A percentile compares a stretch with the other conserved stretches of the same genome.
phyloP scores from a whole-genome alignment of 2,888 invertebrate species.

The Melitaea athalia region DNA sequence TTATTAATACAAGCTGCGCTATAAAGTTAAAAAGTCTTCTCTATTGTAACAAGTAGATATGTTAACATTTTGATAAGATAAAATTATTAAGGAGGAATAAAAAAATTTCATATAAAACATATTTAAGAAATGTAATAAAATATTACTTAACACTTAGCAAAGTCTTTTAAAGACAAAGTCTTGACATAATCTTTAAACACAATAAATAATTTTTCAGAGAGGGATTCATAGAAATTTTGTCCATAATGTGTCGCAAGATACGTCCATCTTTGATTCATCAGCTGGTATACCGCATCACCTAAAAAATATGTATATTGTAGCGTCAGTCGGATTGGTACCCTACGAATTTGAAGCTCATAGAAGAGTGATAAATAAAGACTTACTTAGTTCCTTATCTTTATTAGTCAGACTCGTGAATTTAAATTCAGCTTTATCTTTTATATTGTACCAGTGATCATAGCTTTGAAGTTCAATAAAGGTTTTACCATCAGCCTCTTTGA shows the following conservation, averaged over 20 bases:
- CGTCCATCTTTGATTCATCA: slow-evolving; percentile 5
- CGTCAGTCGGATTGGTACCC: no score
- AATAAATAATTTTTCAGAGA: neutral
- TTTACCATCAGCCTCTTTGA: slow-evolving; percentile 9
- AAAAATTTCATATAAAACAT: no score
- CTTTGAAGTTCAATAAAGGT: slow-evolving; percentile 13
- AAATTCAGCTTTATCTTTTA: slow-evolving; percentile 15
- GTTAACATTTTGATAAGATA: no score
- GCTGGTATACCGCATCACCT: neutral
- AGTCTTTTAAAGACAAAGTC: neutral
- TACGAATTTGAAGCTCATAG: no score
- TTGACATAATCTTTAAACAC: neutral
- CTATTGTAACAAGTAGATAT: no score
- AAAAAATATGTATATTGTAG: neutral
- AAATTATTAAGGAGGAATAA: no score
- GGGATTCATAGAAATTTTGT: neutral
- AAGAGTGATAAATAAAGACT: neutral
- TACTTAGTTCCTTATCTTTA: slow-evolving; percentile 25
- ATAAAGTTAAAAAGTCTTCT: no score
- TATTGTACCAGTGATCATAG: slow-evolving; percentile 8
- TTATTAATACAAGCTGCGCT: no score
- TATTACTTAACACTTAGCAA: neutral
- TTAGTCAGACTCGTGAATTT: slow-evolving; percentile 17
- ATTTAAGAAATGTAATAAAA: no score
- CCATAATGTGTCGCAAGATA: neutral